Base-by-base conservation (phyloP, 2,797 vertebrate genomes). In the Leuciscus waleckii region DNA sequence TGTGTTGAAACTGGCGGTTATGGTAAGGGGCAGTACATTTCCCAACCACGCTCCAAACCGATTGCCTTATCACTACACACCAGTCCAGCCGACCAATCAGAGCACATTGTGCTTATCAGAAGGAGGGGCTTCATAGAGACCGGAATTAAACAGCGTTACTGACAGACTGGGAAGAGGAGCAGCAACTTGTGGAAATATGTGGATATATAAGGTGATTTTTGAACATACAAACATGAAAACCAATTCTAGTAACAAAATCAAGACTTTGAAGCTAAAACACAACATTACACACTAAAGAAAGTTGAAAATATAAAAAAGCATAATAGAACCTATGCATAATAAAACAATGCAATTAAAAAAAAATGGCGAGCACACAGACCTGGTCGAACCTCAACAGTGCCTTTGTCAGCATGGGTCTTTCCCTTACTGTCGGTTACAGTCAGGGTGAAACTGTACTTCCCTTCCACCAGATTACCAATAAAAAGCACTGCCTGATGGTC, bases 351-450 rank as follows among this genome's bases (percentile, higher is more conserved):
- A 17, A 37, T 49, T 43, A 35, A 39, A n/a, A 78, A 35, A 11
- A 46, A 49, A 5, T 46, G 4, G 1, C 46, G 41, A 11, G 54
- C 14, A 73, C 21, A 90, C 96, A 94, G 81, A 99, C 98, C 98
- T 90, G 97, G 92, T 89, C 94, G 97, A 83, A 99, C 98, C 91
- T 99, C 98, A 91, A 99, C 94, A 0, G 95, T 95, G 82, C 96
- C 96, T 61, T 92, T 92, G 91, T 95, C 96, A 13, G 76, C 88
- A 90, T 91, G 95, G 68, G 87, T 97, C 92, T 99, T 98, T 35
- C 98, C 98, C 92, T 99, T 99, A 71, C 96, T 97, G 91, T 99
- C 98, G 0, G 95, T 98, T 76, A 99, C 97, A 69, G 96, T 97
- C 90, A 99, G 93, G 32, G 94, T 96, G 92, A 99, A 99, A 0